These are phyloP conservation scores for Camponotus vicinus DNA, from an alignment of 1,140 invertebrate genomes.

Conservation along the genomic window DNA sequence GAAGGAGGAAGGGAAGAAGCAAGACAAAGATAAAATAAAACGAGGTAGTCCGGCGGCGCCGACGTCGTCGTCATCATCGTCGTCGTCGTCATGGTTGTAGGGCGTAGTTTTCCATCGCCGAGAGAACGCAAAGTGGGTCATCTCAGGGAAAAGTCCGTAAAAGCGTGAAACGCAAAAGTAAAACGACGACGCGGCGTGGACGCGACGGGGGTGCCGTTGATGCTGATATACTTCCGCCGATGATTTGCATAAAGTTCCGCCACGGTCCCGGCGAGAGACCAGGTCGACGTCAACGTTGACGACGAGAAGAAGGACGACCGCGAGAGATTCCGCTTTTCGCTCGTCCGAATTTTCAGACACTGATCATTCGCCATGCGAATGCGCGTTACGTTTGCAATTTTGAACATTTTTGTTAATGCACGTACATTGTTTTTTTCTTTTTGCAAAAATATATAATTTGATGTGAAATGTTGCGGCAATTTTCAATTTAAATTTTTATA, in stretches of 20 bases:
- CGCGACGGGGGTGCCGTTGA: slow-evolving; percentile 43
- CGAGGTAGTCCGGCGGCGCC: slow-evolving; percentile 24
- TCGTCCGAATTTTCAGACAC: slow-evolving; percentile 26
- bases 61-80: not conserved
- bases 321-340: slow-evolving; percentile 4
- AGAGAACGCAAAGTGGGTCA: slow-evolving; percentile 68
- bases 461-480: not conserved
- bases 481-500: not conserved
- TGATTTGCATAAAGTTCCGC: slow-evolving; percentile 66
- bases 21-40: slow-evolving; percentile 60
- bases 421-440: no score
- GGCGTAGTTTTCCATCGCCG: slow-evolving; percentile 47
- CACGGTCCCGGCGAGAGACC: slow-evolving; percentile 34
- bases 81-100: not conserved
- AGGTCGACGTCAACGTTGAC: slow-evolving; percentile 47
- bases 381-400: not conserved
- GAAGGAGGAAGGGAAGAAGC: not conserved
- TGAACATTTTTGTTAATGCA: not conserved
- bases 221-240: slow-evolving; percentile 63
- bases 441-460: no score
- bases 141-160: slow-evolving; percentile 66
- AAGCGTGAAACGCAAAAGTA: slow-evolving; percentile 70
- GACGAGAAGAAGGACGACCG: slow-evolving; percentile 25
- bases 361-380: not conserved
- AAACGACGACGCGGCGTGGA: slow-evolving; percentile 58